A percentile compares a stretch with the other conserved stretches of the same genome.
These are phyloP conservation scores for Caenorhabditis angaria DNA, from an alignment of 2,888 invertebrate genomes.

Conservation along the genomic window DNA sequence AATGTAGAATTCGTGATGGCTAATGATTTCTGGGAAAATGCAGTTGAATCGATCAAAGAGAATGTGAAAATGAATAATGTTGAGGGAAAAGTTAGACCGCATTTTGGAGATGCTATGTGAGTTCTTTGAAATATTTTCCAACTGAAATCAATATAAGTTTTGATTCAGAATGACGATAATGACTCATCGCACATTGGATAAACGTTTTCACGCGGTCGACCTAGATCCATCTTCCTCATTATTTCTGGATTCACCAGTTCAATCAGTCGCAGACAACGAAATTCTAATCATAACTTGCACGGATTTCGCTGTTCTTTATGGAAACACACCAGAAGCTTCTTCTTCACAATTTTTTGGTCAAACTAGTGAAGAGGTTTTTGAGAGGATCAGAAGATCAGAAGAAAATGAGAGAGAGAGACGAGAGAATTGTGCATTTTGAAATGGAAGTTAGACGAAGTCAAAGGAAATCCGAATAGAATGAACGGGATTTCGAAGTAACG, in stretches of 20 bases:
- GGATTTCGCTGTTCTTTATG: conserved; percentile 91
- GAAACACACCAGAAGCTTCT: conserved; percentile 93
- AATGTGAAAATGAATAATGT: conserved; percentile 85
- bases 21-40: conserved; percentile 81
- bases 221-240: conserved; percentile 92
- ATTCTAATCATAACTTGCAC: conserved; percentile 93
- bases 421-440: too few relatives aligned
- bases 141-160: too few relatives aligned
- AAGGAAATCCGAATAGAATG: too few relatives aligned
- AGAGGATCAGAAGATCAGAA: too few relatives aligned
- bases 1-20: conserved; percentile 63
- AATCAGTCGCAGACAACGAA: conserved; percentile 74
- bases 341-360: too few relatives aligned
- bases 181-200: conserved; percentile 78
- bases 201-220: conserved; percentile 88
- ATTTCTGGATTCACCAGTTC: conserved; percentile 88
- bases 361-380: too few relatives aligned
- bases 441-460: too few relatives aligned
- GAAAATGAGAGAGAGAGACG: too few relatives aligned
- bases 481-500: too few relatives aligned
- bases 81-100: conserved; percentile 80
- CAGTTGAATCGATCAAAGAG: conserved; percentile 85
- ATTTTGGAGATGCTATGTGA: conserved; percentile 87
- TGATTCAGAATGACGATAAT: conserved; percentile 86
- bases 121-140: conserved; percentile 17